Conservation (phyloP, 2,797 vertebrate genomes). For the Setipinna tenuifilis region DNA sequence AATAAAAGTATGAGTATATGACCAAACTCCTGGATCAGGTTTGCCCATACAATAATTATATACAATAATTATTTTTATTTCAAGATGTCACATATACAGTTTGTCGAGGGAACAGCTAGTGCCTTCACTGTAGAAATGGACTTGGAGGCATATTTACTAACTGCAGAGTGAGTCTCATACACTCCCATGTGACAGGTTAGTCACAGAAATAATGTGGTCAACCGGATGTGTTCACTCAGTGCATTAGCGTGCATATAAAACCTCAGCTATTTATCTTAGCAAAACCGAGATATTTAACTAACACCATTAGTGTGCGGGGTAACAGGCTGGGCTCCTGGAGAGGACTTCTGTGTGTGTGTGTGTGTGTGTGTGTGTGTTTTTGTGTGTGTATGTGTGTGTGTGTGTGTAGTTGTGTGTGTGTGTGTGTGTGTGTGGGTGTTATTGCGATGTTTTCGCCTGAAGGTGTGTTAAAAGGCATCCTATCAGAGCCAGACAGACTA, state of each 20-base stretch:
- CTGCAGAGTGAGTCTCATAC: background rate
- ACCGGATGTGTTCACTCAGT: background rate
- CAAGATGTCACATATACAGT: background rate
- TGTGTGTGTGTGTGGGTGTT: background rate
- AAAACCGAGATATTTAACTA: background rate
- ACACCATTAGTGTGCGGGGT: background rate
- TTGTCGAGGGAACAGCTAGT: background rate
- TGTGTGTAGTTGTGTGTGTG: too few species aligned
- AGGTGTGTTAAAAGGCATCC: constrained; percentile 9
- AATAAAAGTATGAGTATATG: background rate
- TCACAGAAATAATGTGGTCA: constrained; percentile 10
- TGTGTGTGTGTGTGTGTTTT: too few species aligned
- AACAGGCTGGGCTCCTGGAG: background rate
- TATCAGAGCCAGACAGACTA: background rate
- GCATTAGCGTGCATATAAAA: constrained; percentile 6
- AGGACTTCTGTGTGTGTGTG: background rate
- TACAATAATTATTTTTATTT: background rate
- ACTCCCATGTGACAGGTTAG: background rate
- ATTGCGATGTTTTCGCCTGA: background rate
- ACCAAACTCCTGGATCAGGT: background rate
- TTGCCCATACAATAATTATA: background rate
- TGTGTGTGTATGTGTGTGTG: too few species aligned
- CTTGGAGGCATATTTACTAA: background rate
- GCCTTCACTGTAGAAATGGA: background rate
- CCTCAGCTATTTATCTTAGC: constrained; percentile 4